Percentiles rank a stretch among this genome's conserved stretches.
Evolutionary conservation across 1,140 invertebrate species (phyloP).

Genomic region (Aphelenchoides besseyi): DNA sequence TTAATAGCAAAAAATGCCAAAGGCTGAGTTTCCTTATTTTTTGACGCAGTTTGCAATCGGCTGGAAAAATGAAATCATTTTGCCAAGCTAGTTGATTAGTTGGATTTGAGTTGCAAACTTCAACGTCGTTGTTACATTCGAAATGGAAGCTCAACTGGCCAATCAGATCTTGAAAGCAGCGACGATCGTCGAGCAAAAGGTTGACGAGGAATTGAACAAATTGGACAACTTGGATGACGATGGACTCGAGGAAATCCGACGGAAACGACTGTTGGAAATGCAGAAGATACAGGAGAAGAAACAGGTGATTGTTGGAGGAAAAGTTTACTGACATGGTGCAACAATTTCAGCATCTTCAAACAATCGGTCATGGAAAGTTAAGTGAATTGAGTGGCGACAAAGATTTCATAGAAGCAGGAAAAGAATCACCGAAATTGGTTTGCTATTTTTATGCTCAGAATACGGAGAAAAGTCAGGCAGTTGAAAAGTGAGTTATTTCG

Average conservation of each 20-base stretch:
- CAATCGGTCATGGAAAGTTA: conserved; percentile 25
- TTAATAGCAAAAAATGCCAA: no score
- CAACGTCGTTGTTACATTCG: no score
- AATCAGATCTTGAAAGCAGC: conserved; percentile 23
- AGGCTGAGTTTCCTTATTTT: no score
- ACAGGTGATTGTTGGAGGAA: conserved; percentile 3
- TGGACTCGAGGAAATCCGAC: conserved; percentile 27
- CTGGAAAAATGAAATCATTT: no score
- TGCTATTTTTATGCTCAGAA: conserved; percentile 22
- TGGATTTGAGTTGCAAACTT: no score
- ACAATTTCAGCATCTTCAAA: conserved; percentile 10
- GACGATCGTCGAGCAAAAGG: conserved; percentile 26
- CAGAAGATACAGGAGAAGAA: conserved; percentile 17
- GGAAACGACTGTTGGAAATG: conserved; percentile 25
- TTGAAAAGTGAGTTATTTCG: no score
- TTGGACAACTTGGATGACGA: conserved; percentile 29
- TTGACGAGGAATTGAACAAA: conserved; percentile 20
- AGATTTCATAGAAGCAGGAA: conserved; percentile 30
- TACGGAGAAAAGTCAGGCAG: conserved; percentile 18
- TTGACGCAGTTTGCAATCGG: no score
- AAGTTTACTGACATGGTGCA: neutral
- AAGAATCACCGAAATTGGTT: conserved; percentile 24
- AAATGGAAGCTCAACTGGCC: conserved; percentile 19
- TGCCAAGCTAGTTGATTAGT: no score
- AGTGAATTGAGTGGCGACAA: conserved; percentile 27